A percentile compares a stretch with the other conserved stretches of the same genome.
phyloP scores from a whole-genome alignment of 2,888 invertebrate species.

The Panzeria rudis region DNA sequence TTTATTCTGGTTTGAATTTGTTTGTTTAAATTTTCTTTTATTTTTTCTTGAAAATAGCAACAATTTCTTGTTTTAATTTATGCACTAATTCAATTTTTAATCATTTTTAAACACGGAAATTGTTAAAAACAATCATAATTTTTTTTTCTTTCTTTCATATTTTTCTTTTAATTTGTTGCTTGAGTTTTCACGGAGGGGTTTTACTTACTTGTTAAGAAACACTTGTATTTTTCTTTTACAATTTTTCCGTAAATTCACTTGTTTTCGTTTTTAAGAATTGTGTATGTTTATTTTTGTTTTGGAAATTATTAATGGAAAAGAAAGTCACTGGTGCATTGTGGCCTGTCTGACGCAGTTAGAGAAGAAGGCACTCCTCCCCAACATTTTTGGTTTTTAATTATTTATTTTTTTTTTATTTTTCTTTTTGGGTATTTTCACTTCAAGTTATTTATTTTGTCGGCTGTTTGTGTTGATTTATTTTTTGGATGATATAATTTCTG shows the following conservation, averaged over 20 bases:
- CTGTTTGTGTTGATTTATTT: constrained; percentile 34
- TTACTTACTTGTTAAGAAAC: constrained; percentile 41
- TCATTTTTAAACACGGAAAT: constrained; percentile 67
- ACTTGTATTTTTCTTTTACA: constrained; percentile 47
- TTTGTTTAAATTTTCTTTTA: not conserved
- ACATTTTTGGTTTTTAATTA: constrained; percentile 30
- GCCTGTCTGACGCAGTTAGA: constrained; percentile 24
- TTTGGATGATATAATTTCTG: constrained; percentile 70
- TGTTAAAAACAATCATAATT: constrained; percentile 20
- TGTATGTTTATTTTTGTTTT: not conserved
- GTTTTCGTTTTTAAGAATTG: constrained; percentile 29
- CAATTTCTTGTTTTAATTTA: constrained; percentile 49
- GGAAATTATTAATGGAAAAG: constrained; percentile 46
- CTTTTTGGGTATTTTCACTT: constrained; percentile 31
- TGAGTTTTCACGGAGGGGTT: constrained; percentile 20
- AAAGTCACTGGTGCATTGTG: constrained; percentile 61
- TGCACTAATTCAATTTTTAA: constrained; percentile 63
- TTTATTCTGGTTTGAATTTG: constrained; percentile 2
- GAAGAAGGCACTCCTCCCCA: constrained; percentile 52
- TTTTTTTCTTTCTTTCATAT: constrained; percentile 9
- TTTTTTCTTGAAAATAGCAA: constrained; percentile 9
- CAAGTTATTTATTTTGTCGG: constrained; percentile 17
- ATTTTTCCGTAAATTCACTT: constrained; percentile 48
- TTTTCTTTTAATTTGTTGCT: constrained; percentile 5
- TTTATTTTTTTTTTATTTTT: constrained; percentile 13